These are phyloP conservation scores for Hemithea aestivaria DNA, from an alignment of 2,888 invertebrate species.

Conservation along the genomic window DNA sequence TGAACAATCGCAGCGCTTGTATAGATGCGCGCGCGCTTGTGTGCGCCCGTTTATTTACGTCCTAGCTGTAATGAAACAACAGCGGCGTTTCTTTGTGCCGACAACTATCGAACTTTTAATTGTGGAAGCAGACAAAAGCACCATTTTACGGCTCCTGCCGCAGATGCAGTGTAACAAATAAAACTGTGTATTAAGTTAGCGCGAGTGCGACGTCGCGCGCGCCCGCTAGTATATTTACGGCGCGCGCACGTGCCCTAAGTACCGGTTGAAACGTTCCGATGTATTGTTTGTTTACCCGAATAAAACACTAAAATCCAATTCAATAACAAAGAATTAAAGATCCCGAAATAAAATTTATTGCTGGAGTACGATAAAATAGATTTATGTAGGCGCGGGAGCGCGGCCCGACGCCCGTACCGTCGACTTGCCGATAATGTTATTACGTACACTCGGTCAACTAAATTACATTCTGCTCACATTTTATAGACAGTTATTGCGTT, in stretches of 20 bases:
- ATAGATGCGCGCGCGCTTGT: conserved; percentile 24
- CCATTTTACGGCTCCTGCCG: conserved; percentile 57
- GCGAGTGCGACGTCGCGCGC: conserved; percentile 48
- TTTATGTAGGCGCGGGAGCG: conserved; percentile 66
- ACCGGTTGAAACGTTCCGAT: conserved; percentile 67
- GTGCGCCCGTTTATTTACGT: conserved; percentile 62
- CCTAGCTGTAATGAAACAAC: conserved; percentile 51
- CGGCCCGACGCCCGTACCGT: conserved; percentile 37
- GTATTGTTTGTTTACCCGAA: conserved; percentile 78
- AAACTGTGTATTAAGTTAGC: conserved; percentile 67
- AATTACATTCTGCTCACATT: conserved; percentile 42
- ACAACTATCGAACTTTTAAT: conserved; percentile 72
- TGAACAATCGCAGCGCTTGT: conserved; percentile 44
- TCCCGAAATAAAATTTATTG: conserved; percentile 80
- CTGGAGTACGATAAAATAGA: conserved; percentile 77
- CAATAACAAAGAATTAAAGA: conserved; percentile 80
- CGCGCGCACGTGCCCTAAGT: conserved; percentile 71
- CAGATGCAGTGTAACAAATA: conserved; percentile 61
- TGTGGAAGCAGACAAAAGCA: conserved; percentile 69
- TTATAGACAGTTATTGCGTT: conserved; percentile 39
- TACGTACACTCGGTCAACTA: conserved; percentile 57
- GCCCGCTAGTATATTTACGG: conserved; percentile 57
- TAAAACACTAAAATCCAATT: conserved; percentile 80
- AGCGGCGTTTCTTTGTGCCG: conserved; percentile 72
- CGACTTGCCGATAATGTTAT: conserved; percentile 52